phyloP scores from a whole-genome alignment of 2,888 invertebrate genomes.

The Hypomecis punctinalis region DNA sequence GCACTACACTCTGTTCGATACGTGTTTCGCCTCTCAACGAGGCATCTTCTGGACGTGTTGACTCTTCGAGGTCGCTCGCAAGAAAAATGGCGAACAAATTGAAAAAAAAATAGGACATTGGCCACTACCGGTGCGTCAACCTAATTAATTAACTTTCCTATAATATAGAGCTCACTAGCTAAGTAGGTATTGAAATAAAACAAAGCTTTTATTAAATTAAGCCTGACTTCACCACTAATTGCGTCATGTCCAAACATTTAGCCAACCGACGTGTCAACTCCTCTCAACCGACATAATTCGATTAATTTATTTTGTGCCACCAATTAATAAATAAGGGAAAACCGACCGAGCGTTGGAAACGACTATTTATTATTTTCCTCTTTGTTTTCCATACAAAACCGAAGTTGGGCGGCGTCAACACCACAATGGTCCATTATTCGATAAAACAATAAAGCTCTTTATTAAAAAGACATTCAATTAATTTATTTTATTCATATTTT shows the following conservation, averaged over 20 bases:
- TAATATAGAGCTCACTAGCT: neutral
- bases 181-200: conserved; percentile 36
- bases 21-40: no score
- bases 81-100: no score
- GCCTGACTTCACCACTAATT: conserved; percentile 62
- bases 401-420: conserved; percentile 70
- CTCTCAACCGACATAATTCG: conserved; percentile 76
- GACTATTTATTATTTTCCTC: conserved; percentile 82
- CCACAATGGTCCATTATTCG: conserved; percentile 77
- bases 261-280: conserved; percentile 70
- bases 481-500: conserved; percentile 83
- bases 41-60: no score
- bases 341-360: conserved; percentile 78
- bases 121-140: no score
- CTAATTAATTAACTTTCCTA: no score
- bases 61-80: no score
- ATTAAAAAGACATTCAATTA: conserved; percentile 84
- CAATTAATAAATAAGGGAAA: conserved; percentile 79
- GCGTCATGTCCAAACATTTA: conserved; percentile 74
- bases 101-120: no score
- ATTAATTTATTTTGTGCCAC: conserved; percentile 79
- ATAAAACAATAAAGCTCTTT: conserved; percentile 82
- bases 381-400: conserved; percentile 69
- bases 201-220: conserved; percentile 60
- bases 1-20: no score